Evolutionary conservation across 2,797 vertebrate species (phyloP), one percentile per base, ranked within the genome.

Genomic region (Pygocentrus nattereri): DNA sequence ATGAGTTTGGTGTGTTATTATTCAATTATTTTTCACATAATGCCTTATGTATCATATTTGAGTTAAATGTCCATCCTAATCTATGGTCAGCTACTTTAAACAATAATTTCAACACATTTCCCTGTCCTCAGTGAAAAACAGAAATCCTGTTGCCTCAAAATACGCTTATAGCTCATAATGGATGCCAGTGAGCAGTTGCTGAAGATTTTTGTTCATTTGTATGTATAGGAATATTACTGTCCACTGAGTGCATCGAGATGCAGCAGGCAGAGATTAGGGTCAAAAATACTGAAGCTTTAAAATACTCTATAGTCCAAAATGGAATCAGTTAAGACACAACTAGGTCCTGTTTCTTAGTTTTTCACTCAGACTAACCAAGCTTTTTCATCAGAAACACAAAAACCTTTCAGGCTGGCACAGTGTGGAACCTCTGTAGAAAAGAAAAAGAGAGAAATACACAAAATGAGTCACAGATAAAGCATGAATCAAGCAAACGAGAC

Each of bases 391-490:
- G 44, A 70, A 70, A 70, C 3, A 27, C 5, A 2, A 71, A 21
- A 52, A 27, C 47, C 10, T 50, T 10, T 50, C 30, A 25, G 15
- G 23, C n/a, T 7, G 41, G 44, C 21, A 47, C 38, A 38, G 21
- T 11, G 23, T 25, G 11, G 7, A 52, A 30, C 21, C 69, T 34
- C 49, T 52, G 2, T 3, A 6, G 15, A 49, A 21, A 21, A n/a
- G 25, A 54, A 72, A 30, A 18, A 31, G 47, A 54, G 27, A 31
- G n/a, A 13, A 25, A 47, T 25, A 25, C 67, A 69, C 73, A 44
- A 59, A 59, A 62, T 74, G 70, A 74, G 58, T 61, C 23, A 25
- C 58, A 61, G 12, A 61, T 13, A 54, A 19, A 27, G 62, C n/a
- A 21, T 47, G n/a, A 70, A 38, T 50, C 21, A 67, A 0, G 0